A percentile compares a stretch with the other conserved stretches of the same genome.
Evolutionary conservation across 2,888 invertebrate species (phyloP).

Genomic region (Emesis furor): DNA sequence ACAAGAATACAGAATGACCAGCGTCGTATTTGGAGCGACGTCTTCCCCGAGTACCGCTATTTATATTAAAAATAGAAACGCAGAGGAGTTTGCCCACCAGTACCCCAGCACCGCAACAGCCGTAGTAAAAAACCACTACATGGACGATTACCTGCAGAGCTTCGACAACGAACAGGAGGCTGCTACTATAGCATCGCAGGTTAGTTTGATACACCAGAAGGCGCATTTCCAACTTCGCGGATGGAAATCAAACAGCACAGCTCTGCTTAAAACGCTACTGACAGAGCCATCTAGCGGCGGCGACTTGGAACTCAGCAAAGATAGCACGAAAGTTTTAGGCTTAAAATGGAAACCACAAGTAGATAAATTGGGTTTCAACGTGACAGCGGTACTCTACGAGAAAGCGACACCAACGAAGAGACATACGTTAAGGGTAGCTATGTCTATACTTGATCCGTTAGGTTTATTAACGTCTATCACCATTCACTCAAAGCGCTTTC

Average conservation of each 20-base stretch:
- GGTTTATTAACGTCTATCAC: slow-evolving; percentile 30
- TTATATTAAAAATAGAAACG: slow-evolving; percentile 45
- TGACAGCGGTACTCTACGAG: not conserved
- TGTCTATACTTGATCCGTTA: slow-evolving; percentile 41
- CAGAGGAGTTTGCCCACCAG: not conserved
- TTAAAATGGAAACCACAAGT: not conserved
- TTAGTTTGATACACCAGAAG: not conserved
- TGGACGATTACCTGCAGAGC: not conserved
- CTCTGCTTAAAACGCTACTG: not conserved
- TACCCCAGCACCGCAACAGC: not conserved
- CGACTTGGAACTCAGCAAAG: not conserved
- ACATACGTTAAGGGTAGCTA: not conserved
- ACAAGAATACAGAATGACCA: slow-evolving; percentile 45
- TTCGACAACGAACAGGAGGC: not conserved
- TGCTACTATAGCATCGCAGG: not conserved
- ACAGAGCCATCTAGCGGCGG: not conserved
- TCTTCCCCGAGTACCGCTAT: slow-evolving; percentile 48
- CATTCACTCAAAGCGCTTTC: slow-evolving; percentile 24
- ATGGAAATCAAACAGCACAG: not conserved
- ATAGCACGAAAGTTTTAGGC: not conserved
- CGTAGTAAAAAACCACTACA: not conserved
- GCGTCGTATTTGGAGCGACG: slow-evolving; percentile 49
- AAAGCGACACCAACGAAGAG: slow-evolving; percentile 19
- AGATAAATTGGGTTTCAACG: not conserved
- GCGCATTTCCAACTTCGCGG: not conserved